Conservation (phyloP, 2,797 vertebrate species). For the Semaprochilodus insignis region DNA sequence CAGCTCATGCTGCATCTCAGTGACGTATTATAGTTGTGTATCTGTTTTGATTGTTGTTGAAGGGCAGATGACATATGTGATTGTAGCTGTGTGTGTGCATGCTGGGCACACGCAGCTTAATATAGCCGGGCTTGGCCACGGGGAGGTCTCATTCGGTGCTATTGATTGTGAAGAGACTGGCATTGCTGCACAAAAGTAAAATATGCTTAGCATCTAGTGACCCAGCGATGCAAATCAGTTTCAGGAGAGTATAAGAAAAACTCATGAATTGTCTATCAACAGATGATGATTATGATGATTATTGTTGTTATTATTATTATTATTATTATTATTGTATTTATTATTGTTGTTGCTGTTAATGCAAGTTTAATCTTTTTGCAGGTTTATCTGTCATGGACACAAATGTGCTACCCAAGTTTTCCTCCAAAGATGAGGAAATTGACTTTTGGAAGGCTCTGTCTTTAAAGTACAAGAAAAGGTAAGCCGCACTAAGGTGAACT, state of each 20-base stretch:
- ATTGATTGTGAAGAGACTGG: conserved; percentile 39
- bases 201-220: not conserved
- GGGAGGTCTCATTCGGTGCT: not conserved
- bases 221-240: not conserved
- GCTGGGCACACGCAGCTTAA: conserved; percentile 9
- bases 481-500: conserved; percentile 55
- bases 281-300: no score
- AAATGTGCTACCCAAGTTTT: conserved; percentile 94
- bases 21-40: not conserved
- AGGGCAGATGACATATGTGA: conserved; percentile 12
- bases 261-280: no score
- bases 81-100: not conserved
- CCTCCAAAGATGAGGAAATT: conserved; percentile 93
- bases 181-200: not conserved
- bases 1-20: not conserved
- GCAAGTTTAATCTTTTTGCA: not conserved
- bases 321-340: no score
- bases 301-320: no score
- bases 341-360: not conserved
- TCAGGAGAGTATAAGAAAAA: not conserved
- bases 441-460: conserved; percentile 95
- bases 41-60: conserved; percentile 26
- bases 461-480: conserved; percentile 95
- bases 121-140: not conserved
- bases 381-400: conserved; percentile 89